A percentile compares a stretch with the other conserved stretches of the same genome.
Evolutionary conservation across 2,113 vertebrate species (phyloP).

Genomic region (Acanthochromis polyacanthus): DNA sequence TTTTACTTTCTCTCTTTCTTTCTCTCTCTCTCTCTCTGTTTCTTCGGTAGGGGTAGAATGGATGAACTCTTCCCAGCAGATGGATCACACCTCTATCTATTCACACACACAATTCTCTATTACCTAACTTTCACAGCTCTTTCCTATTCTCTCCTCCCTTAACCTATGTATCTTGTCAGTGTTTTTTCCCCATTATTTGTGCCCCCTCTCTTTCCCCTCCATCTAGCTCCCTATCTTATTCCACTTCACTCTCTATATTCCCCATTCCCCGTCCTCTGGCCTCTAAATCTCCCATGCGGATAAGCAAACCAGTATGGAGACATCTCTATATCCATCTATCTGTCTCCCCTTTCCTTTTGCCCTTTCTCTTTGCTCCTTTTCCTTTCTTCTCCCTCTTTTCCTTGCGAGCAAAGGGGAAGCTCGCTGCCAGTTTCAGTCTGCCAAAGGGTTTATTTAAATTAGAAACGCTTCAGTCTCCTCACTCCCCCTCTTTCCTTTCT

Average conservation of each 20-base stretch:
- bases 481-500: slow-evolving; percentile 41
- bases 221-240: slow-evolving; percentile 73
- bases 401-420: slow-evolving; percentile 84
- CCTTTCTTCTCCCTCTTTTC: slow-evolving; percentile 76
- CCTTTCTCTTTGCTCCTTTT: slow-evolving; percentile 59
- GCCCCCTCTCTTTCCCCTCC: slow-evolving; percentile 68
- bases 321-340: slow-evolving; percentile 83
- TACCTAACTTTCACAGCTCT: slow-evolving; percentile 76
- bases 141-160: slow-evolving; percentile 60
- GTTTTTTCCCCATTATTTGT: slow-evolving; percentile 70
- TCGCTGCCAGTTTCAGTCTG: slow-evolving; percentile 88
- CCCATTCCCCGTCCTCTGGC: slow-evolving; percentile 63
- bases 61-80: slow-evolving; percentile 69
- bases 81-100: slow-evolving; percentile 61
- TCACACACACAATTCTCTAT: slow-evolving; percentile 63
- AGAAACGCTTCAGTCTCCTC: slow-evolving; percentile 86
- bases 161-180: slow-evolving; percentile 72
- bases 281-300: slow-evolving; percentile 76
- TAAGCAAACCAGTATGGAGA: slow-evolving; percentile 80
- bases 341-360: slow-evolving; percentile 77
- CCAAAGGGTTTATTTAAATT: slow-evolving; percentile 90
- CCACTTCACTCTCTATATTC: slow-evolving; percentile 67
- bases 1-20: slow-evolving; percentile 50
- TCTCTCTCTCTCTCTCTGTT: slow-evolving; percentile 23
- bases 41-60: slow-evolving; percentile 35